Conservation (phyloP, 2,113 vertebrate species). For the Passer domesticus region DNA sequence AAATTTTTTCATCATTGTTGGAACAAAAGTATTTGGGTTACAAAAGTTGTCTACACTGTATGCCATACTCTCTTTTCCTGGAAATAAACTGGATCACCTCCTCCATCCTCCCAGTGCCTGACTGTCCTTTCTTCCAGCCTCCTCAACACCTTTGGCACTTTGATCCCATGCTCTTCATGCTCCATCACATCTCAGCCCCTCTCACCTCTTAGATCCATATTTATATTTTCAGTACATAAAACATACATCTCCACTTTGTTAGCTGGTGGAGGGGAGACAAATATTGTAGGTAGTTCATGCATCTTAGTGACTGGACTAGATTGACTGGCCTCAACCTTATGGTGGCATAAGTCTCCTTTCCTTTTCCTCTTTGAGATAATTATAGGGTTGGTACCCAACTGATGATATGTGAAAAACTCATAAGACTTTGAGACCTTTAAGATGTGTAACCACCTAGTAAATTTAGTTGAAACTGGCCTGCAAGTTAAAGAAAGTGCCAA, state of each 20-base stretch:
- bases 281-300: background rate
- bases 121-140: background rate
- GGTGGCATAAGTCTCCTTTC: background rate
- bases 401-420: background rate
- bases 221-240: background rate
- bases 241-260: background rate
- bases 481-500: background rate
- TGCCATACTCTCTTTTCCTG: background rate
- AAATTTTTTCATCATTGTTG: background rate
- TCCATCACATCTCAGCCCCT: background rate
- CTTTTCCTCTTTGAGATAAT: background rate
- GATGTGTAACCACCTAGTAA: background rate
- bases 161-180: background rate
- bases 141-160: background rate
- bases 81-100: background rate
- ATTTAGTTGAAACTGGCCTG: background rate
- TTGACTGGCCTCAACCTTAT: background rate
- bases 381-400: background rate
- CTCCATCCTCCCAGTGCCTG: background rate
- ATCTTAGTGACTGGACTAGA: background rate
- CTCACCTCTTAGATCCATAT: background rate
- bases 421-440: background rate
- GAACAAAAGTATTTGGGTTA: background rate
- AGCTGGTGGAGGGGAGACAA: background rate
- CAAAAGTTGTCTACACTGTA: background rate